These are phyloP conservation scores for Bradysia coprophila DNA, from an alignment of 1,140 invertebrate species.

Conservation along the genomic window DNA sequence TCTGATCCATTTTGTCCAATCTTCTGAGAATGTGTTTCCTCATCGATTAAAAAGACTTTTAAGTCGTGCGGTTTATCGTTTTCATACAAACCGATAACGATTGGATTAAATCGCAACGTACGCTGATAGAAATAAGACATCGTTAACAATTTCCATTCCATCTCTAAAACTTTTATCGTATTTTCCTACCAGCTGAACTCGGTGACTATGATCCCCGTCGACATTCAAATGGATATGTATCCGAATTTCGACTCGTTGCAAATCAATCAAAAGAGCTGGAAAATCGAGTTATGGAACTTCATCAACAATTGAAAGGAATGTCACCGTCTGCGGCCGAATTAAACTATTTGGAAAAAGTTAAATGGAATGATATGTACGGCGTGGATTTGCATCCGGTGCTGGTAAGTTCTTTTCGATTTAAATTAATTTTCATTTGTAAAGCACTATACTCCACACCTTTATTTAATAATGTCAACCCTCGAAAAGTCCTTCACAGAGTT, in stretches of 20 bases:
- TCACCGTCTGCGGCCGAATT: conserved; percentile 54
- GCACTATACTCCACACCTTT: neutral
- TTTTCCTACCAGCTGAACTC: conserved; percentile 67
- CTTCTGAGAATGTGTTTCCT: too few species aligned
- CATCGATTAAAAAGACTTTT: too few species aligned
- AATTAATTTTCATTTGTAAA: too few species aligned
- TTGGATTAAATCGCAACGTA: too few species aligned
- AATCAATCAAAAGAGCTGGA: conserved; percentile 88
- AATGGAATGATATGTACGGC: conserved; percentile 94
- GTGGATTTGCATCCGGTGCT: conserved; percentile 66
- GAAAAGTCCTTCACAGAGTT: neutral
- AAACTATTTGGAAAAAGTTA: conserved; percentile 87
- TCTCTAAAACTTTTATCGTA: too few species aligned
- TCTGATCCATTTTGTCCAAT: too few species aligned
- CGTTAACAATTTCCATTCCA: too few species aligned
- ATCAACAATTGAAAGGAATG: conserved; percentile 43
- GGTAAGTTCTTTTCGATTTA: conserved; percentile 20
- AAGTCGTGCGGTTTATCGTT: too few species aligned
- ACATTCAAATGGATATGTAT: conserved; percentile 83
- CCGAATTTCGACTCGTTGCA: conserved; percentile 89
- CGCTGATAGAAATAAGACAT: too few species aligned
- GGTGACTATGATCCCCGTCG: conserved; percentile 87
- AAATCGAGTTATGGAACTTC: conserved; percentile 70
- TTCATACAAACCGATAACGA: too few species aligned
- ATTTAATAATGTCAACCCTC: too few species aligned